Evolutionary conservation across 2,888 invertebrate genomes (phyloP).

Genomic region (Pycnomerus fuliginosus): DNA sequence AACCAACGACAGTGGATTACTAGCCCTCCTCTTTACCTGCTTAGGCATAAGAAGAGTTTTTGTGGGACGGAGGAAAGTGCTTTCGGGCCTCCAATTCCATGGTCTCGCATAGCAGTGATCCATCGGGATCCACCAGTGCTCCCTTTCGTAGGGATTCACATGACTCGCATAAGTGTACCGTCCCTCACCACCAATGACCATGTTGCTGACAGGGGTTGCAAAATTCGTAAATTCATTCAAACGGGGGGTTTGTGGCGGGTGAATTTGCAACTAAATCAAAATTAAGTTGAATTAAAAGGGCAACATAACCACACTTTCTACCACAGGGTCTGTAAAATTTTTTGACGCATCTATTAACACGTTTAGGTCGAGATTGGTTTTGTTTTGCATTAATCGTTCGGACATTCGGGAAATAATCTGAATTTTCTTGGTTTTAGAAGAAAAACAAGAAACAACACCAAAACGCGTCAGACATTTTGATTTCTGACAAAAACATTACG

Average conservation of each 20-base stretch:
- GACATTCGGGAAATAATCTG: no score
- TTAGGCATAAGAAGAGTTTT: conserved; percentile 56
- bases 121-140: conserved; percentile 53
- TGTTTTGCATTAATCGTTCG: no score
- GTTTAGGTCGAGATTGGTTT: no score
- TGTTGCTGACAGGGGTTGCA: conserved; percentile 8
- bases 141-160: conserved; percentile 31
- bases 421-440: no score
- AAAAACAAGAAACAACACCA: no score
- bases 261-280: conserved; percentile 14
- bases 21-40: conserved; percentile 28
- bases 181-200: conserved; percentile 11
- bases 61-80: conserved; percentile 60
- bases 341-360: no score
- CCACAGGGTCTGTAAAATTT: background rate
- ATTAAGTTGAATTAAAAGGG: conserved; percentile 2
- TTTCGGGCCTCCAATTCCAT: conserved; percentile 66
- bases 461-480: no score
- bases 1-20: conserved; percentile 33
- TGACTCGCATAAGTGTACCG: conserved; percentile 9
- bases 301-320: conserved; percentile 8
- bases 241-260: conserved; percentile 3
- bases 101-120: conserved; percentile 76
- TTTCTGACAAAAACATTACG: no score
- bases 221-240: conserved; percentile 10